Evolutionary conservation across 1,140 invertebrate genomes (phyloP).

Genomic region (Microvelia longipes): DNA sequence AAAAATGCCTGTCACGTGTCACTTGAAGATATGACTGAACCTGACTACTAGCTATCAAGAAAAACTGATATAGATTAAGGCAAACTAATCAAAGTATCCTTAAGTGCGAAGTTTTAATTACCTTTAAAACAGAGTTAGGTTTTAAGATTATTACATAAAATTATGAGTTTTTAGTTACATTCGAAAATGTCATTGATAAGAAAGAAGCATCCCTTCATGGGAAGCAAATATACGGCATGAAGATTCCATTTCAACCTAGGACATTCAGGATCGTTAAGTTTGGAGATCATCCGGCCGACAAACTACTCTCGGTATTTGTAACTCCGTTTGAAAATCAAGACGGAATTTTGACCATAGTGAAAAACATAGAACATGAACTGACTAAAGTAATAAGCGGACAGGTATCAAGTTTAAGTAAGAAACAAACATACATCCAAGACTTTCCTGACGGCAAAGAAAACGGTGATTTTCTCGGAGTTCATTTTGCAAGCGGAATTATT

Average conservation of each 20-base stretch:
- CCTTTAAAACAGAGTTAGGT: no score
- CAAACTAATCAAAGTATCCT: no score
- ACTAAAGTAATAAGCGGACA: background rate
- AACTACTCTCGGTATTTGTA: background rate
- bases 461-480: background rate
- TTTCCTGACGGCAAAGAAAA: background rate
- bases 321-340: background rate
- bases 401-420: background rate
- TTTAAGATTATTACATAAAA: no score
- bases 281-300: background rate
- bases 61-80: no score
- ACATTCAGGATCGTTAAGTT: background rate
- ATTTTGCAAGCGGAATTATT: background rate
- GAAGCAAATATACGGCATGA: no score
- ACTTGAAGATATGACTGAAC: no score
- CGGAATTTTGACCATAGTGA: background rate
- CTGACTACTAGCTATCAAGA: no score
- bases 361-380: background rate
- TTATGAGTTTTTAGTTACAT: no score
- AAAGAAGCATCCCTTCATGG: no score
- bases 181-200: no score
- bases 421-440: background rate
- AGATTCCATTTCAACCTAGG: background rate
- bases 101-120: no score
- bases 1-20: no score